Evolutionary conservation across 1,140 invertebrate species (phyloP), one percentile per base, ranked within the genome.

Genomic region (Cylas formicarius): DNA sequence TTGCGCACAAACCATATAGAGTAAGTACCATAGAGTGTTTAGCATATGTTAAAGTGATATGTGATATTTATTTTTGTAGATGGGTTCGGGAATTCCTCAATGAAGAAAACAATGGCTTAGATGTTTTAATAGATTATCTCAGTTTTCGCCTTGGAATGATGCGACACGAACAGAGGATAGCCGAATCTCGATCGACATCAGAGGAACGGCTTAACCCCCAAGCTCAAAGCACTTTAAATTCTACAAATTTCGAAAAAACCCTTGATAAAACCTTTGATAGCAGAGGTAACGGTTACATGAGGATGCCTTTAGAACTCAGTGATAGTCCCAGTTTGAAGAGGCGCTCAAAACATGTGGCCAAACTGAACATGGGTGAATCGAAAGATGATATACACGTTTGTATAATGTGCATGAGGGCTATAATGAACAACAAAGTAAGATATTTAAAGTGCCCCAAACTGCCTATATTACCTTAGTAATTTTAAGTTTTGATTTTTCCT

Each of bases 331-430:
- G 76, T 48, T 72, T 84, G 32, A 81, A 81, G 56, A 69, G 85
- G 40, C 75, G 86, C 41, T 86, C 85, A 2, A 74, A 86, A 41
- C 88, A 92, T 66, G 86, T 90, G 7, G 84, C 86, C 14, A 81
- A 88, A 60, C 72, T 97, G 20, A 96, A 96, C 65, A 96, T 97
- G 89, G 96, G 94, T 26, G 91, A 97, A 58, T 86, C 91, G 26
- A 91, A 93, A 51, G 95, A 99, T 68, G 96, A 99, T 66, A 95
- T 99, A 54, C 96, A 99, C 70, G 91, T 99, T 38, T 97, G 93
- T 73, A 97, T 99, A 55, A 89, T 97, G 81, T 99, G 95, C 71
- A 82, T 99, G 72, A 77, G 96, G 20, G 95, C 96, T 36, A 98
- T 99, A 57, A 98, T 99, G 95, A 99, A 99, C 71, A 98, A 99